Conservation (phyloP, 2,888 invertebrate genomes). For the Digitonthophagus gazella region DNA sequence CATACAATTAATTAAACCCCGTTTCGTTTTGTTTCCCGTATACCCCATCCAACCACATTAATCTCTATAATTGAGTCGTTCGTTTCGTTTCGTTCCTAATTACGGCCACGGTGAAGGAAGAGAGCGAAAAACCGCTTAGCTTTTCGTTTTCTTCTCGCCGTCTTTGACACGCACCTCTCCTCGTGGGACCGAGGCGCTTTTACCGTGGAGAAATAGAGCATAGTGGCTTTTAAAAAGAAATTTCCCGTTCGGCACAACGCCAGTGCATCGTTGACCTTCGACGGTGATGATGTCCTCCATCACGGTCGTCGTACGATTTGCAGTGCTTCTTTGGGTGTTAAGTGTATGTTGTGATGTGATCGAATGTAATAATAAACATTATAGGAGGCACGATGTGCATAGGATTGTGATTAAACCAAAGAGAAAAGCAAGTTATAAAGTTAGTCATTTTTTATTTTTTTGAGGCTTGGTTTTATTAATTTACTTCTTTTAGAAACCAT, state of each 20-base stretch:
- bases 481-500: conserved; percentile 4
- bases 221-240: conserved; percentile 8
- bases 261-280: neutral
- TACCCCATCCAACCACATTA: neutral
- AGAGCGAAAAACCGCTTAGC: neutral
- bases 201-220: conserved; percentile 1
- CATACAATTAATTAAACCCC: neutral
- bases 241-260: neutral
- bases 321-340: neutral
- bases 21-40: neutral
- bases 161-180: neutral
- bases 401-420: conserved; percentile 13
- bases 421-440: conserved; percentile 2
- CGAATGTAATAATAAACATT: neutral
- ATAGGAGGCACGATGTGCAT: neutral
- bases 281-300: neutral
- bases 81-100: too few species aligned
- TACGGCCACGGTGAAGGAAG: neutral
- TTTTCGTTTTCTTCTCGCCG: neutral
- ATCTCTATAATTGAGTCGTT: neutral
- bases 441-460: neutral
- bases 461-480: neutral
- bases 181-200: neutral
- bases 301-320: neutral
- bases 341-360: neutral